Conservation (phyloP, 2,888 invertebrate species). For the Drosophila histrio region DNA sequence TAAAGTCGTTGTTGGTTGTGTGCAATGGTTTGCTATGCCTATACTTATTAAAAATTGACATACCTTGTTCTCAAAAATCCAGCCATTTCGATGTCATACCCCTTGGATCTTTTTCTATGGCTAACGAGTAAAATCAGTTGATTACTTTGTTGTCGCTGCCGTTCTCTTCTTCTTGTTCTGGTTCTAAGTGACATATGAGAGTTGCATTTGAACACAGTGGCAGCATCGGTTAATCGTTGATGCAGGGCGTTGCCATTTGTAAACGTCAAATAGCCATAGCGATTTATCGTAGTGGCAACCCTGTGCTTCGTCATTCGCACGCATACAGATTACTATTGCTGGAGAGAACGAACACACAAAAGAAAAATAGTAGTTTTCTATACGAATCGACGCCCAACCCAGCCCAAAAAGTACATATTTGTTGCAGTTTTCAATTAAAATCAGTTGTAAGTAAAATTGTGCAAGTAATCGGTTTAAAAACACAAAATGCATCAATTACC, state of each 20-base stretch:
- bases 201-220: constrained; percentile 34
- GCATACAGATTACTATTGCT: constrained; percentile 67
- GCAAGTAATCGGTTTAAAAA: constrained; percentile 13
- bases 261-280: constrained; percentile 51
- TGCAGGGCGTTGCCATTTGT: constrained; percentile 38
- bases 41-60: not conserved
- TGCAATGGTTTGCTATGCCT: not conserved
- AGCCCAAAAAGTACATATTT: constrained; percentile 70
- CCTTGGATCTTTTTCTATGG: not conserved
- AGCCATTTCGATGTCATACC: constrained; percentile 68
- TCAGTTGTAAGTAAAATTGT: constrained; percentile 63
- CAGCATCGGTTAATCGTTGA: constrained; percentile 11
- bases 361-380: constrained; percentile 73
- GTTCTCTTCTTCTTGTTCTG: constrained; percentile 49
- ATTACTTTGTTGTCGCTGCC: constrained; percentile 43
- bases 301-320: constrained; percentile 72
- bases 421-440: constrained; percentile 45
- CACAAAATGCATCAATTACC: constrained; percentile 21
- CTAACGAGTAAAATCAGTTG: constrained; percentile 7
- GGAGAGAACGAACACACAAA: constrained; percentile 71
- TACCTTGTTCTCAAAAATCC: constrained; percentile 79
- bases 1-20: constrained; percentile 11
- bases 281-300: constrained; percentile 53
- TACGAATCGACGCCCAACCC: constrained; percentile 77
- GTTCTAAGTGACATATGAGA: constrained; percentile 36